Evolutionary conservation across 2,797 vertebrate species (phyloP), one percentile per base, ranked within the genome.

Genomic region (Rhinogobio ventralis): DNA sequence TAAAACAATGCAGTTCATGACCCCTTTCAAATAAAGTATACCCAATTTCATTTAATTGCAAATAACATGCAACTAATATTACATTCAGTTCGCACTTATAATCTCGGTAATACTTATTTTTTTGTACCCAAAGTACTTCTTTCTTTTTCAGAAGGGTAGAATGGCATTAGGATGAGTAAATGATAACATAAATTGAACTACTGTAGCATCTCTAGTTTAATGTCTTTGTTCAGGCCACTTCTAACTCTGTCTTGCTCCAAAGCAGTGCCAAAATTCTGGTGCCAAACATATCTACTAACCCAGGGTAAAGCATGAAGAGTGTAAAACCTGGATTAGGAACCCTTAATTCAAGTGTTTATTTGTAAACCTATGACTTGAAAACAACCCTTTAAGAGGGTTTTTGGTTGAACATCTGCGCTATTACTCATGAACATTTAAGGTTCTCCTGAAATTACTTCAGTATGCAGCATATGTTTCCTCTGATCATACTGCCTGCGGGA

Each of bases 401-500:
- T 86, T 66, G 69, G 42, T 36, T 79, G 78, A 88, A 78, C 75
- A 83, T 88, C 78, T 86, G 57, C 30, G 42, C 81, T 23, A 66
- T 73, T 77, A 73, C 86, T 82, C 42, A 83, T 86, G 81, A 84
- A 80, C 66, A 84, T 87, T 83, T 88, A 81, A 55, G 55, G 46
- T 85, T 86, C 60, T 85, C 42, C 60, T 78, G 60, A 77, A 72
- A 20, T 76, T 82, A 68, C 84, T 85, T 71, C 55, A 69, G 87
- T 79, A 86, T 15, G 39, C 74, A 53, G 28, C 85, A 81, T 82
- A 85, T 86, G 85, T 78, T 85, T 78, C 80, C 25, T 88, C 51
- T 74, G 62, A 73, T 62, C 69, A 28, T 55, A 36, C 49, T n/a
- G 86, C 85, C 80, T 25, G 66, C 8, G 51, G 76, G 57, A 78